Conservation (phyloP, 2,113 vertebrate species). For the Paratilapia polleni region DNA sequence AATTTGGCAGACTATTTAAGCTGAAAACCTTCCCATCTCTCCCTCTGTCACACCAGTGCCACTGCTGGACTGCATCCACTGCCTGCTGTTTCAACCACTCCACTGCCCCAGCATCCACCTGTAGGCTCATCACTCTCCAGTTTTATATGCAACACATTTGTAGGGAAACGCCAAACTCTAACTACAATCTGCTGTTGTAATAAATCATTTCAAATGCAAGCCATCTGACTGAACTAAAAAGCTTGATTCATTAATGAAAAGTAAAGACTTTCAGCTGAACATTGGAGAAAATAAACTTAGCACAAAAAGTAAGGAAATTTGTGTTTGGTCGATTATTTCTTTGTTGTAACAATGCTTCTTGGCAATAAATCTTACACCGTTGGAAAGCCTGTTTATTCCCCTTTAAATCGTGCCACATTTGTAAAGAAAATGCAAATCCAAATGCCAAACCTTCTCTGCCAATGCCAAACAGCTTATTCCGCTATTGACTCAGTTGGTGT, state of each 20-base stretch:
- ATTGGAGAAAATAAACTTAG: background rate
- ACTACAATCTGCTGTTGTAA: background rate
- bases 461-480: no score
- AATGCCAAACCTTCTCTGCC: no score
- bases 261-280: background rate
- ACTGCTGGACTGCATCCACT: background rate
- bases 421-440: no score
- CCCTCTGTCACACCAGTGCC: background rate
- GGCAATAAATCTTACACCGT: no score
- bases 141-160: fast-evolving
- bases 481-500: no score
- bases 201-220: background rate
- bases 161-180: background rate
- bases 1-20: background rate
- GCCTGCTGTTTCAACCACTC: background rate
- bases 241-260: background rate
- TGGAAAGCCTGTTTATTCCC: no score
- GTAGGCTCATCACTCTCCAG: background rate
- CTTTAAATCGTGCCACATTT: no score
- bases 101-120: background rate
- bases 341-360: no score
- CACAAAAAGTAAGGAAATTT: no score
- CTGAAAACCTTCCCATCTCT: background rate
- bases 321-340: no score
- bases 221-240: background rate